Evolutionary conservation across 2,888 invertebrate species (phyloP), one percentile per base, ranked within the genome.

Genomic region (Chesias legatella): DNA sequence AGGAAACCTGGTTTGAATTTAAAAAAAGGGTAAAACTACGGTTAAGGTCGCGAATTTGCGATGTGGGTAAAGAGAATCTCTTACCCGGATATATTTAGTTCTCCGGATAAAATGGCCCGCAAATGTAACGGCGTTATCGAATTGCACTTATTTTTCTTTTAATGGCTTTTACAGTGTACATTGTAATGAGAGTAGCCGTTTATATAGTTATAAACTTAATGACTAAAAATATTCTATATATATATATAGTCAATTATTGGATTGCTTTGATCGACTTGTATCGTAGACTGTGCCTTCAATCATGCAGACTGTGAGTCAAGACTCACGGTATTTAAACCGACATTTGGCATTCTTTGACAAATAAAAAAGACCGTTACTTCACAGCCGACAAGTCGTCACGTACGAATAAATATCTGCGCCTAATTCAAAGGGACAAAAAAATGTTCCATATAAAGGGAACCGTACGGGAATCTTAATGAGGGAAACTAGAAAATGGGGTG

Each of bases 181-280:
- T 48, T 49, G 49, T 37, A 34, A 47, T 43, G 32, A 46, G 44
- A 35, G 42, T 28, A 30, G 23, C 40, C 42, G 43, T 49, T 47
- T 22, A 21, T 21, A 44, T 27, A 38, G 38, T 23, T 33, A 38
- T 43, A 38, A 24, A 34, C 31, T 25, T 43, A 45, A 40, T 35
- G 25, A 38, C 11, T 17, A n/a, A n/a, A n/a, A n/a, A n/a, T n/a
- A n/a, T n/a, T n/a, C n/a, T n/a, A n/a, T n/a, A n/a, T n/a, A n/a
- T n/a, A n/a, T n/a, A n/a, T n/a, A n/a, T n/a, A n/a, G n/a, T n/a
- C n/a, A n/a, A n/a, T n/a, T n/a, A n/a, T n/a, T n/a, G n/a, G n/a
- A n/a, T n/a, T n/a, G n/a, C n/a, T n/a, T n/a, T n/a, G n/a, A n/a
- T n/a, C n/a, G n/a, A n/a, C n/a, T n/a, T n/a, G n/a, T n/a, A n/a